Base-by-base conservation (phyloP, 2,888 invertebrate species). In the Synanthedon vespiformis region DNA sequence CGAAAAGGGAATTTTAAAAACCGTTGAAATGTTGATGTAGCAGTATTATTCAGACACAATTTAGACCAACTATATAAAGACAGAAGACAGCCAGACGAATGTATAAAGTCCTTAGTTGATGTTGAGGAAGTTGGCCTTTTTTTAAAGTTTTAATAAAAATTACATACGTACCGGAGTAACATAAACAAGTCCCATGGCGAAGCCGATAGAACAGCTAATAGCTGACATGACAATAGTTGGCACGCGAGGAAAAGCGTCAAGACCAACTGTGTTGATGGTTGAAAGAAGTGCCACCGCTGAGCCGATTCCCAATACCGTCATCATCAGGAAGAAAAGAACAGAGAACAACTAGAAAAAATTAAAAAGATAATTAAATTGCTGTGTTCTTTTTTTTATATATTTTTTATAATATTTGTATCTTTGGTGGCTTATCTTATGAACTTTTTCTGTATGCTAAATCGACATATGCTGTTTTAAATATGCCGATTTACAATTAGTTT, bases 281-380 rank as follows among this genome's bases (percentile, higher is more conserved):
- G 91, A 91, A 56, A 92, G 89, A 10, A 94, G 80, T 0, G 93
- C 93, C 34, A 93, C 92, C 5, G 92, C 89, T 52, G 93, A 93
- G 1, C 95, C 95, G 14, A 93, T 84, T 11, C 94, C 95, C 55
- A 95, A 84, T 2, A 93, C 92, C 55, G 92, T 90, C 78, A 95
- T 85, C 95, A 95, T 95, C 62, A 93, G 80, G 88, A 95, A 95
- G 82, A 95, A 95, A 12, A 94, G 75, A 3, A 93, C 92, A 0
- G 94, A 88, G 74, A 94, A 95, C 40, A 94, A 71, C 91, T 92
- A 77, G 12, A 80, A 81, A 52, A 6, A 53, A 16, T 16, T 8
- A 53, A 34, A 34, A 34, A 8, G 2, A 34, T 34, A 34, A 34
- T 2, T 2, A 34, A 34, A 34, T 34, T 34, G 34, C 34, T 34